Evolutionary conservation across 1,140 invertebrate species (phyloP), one percentile per base, ranked within the genome.

Genomic region (Onthophagus taurus): DNA sequence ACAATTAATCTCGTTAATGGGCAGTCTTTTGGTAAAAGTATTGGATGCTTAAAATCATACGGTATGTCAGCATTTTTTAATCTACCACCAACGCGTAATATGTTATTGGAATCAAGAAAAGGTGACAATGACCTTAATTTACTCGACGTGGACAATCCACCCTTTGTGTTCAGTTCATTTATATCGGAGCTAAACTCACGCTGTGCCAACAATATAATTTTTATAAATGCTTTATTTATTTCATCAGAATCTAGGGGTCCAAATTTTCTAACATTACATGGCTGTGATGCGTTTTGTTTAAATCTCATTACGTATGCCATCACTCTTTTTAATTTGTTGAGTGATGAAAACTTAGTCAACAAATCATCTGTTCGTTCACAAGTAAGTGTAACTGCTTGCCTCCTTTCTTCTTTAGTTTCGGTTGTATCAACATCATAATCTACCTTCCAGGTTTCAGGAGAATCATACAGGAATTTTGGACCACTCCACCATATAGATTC

Each of bases 401-500:
- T n/a, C n/a, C n/a, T n/a, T n/a, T n/a, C n/a, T n/a, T n/a, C n/a
- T n/a, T n/a, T n/a, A n/a, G n/a, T n/a, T n/a, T n/a, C n/a, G n/a
- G n/a, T n/a, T n/a, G n/a, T n/a, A n/a, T n/a, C n/a, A n/a, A n/a
- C n/a, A n/a, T n/a, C n/a, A n/a, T n/a, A n/a, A n/a, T n/a, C n/a
- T n/a, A n/a, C n/a, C n/a, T n/a, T n/a, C n/a, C n/a, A n/a, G n/a
- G n/a, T n/a, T n/a, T n/a, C n/a, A n/a, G n/a, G n/a, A n/a, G n/a
- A n/a, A n/a, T n/a, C n/a, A n/a, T n/a, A 34, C 16, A 34, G 16
- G n/a, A 11, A 34, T 13, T 34, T 16, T 13, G 36, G 36, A 8
- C 36, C 36, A n/a, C n/a, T 9, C 36, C 36, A 38, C 36, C 36
- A 38, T 11, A 38, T n/a, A 24, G n/a, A 9, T n/a, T 17, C 16